phyloP scores from a whole-genome alignment of 2,888 invertebrate species.

The Diachrysia chrysitis region DNA sequence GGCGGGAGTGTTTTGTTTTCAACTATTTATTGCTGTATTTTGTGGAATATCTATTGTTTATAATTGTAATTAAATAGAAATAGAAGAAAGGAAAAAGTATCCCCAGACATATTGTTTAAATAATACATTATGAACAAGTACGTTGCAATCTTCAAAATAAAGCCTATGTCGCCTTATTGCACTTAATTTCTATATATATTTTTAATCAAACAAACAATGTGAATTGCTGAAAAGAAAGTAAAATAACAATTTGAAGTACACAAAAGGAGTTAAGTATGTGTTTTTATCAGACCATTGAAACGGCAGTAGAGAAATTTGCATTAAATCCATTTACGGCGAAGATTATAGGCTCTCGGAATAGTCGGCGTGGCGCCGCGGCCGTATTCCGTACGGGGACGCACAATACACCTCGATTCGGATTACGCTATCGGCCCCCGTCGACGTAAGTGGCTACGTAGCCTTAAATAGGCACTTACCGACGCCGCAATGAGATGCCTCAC shows the following conservation, averaged over 20 bases:
- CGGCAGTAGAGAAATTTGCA: conserved; percentile 79
- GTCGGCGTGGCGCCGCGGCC: conserved; percentile 69
- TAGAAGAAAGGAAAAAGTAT: too few species aligned
- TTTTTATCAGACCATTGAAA: conserved; percentile 79
- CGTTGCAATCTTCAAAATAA: not conserved
- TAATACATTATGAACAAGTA: too few species aligned
- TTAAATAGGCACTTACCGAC: conserved; percentile 85
- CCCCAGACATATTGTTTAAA: too few species aligned
- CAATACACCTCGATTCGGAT: conserved; percentile 84
- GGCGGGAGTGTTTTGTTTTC: conserved; percentile 7
- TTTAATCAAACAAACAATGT: not conserved
- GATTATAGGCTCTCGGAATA: conserved; percentile 80
- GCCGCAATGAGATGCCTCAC: conserved; percentile 82
- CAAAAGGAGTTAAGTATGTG: conserved; percentile 73
- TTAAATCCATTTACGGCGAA: conserved; percentile 83
- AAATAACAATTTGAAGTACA: conserved; percentile 75
- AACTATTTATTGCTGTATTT: not conserved
- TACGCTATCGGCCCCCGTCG: conserved; percentile 80
- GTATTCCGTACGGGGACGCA: conserved; percentile 73
- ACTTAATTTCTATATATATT: not conserved
- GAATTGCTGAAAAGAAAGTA: conserved; percentile 49
- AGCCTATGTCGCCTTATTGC: not conserved
- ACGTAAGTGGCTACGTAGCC: conserved; percentile 81
- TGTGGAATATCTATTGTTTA: not conserved
- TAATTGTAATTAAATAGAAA: too few species aligned